A percentile compares a stretch with the other conserved stretches of the same genome.
These are phyloP conservation scores for Scatophagus argus DNA, from an alignment of 2,113 vertebrate genomes.

Conservation along the genomic window DNA sequence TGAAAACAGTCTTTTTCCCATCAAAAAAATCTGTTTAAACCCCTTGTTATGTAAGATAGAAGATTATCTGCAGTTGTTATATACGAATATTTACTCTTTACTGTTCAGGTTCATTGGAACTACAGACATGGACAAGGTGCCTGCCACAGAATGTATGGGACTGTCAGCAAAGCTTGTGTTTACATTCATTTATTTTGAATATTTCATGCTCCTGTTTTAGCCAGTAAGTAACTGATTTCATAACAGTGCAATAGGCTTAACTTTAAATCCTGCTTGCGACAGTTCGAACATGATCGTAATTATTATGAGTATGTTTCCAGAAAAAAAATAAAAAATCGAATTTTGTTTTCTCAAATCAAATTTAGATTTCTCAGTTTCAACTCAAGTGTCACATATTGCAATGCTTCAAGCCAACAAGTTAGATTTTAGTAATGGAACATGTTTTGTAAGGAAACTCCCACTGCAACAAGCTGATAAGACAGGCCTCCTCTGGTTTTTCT, in stretches of 20 bases:
- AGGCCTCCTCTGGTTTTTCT: not conserved
- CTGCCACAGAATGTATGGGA: not conserved
- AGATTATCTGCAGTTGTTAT: not conserved
- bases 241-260: not conserved
- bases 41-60: not conserved
- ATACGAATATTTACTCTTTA: no score
- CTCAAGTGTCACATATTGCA: not conserved
- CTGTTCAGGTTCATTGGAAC: not conserved
- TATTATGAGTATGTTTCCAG: not conserved
- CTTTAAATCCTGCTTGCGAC: not conserved
- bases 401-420: not conserved
- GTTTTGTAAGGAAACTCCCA: not conserved
- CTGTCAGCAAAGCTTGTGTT: not conserved
- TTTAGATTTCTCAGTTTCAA: not conserved
- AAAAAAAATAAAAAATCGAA: not conserved
- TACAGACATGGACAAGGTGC: not conserved
- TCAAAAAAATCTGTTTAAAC: not conserved
- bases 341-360: not conserved
- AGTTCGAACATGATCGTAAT: not conserved
- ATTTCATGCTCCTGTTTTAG: conserved; percentile 6
- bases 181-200: not conserved
- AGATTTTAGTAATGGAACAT: not conserved
- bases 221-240: not conserved
- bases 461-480: not conserved
- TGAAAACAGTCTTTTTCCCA: no score